Evolutionary conservation across 2,113 vertebrate genomes (phyloP).

Genomic region (Shinisaurus crocodilurus): DNA sequence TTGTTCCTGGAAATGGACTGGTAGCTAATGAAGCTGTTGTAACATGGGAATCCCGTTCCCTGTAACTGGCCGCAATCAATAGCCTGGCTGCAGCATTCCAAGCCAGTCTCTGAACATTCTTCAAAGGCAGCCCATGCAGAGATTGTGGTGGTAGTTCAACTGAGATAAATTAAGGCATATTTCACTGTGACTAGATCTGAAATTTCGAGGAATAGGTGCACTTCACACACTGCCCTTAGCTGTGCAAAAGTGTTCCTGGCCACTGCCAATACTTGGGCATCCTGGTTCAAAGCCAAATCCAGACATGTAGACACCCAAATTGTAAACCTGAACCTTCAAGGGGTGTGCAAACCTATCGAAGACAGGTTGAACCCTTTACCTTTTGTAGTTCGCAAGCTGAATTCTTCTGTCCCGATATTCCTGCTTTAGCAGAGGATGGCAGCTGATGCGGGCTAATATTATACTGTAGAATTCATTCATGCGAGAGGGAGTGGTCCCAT

Average conservation of each 20-base stretch:
- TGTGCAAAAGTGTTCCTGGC: neutral
- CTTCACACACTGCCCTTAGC: neutral
- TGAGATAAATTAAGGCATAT: neutral
- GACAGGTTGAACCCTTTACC: neutral
- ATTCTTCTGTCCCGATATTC: neutral
- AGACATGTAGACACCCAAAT: neutral
- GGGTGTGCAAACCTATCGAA: neutral
- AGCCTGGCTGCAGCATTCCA: neutral
- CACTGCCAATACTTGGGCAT: neutral
- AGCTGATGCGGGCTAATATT: neutral
- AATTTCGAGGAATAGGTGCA: neutral
- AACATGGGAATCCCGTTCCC: neutral
- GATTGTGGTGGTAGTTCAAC: neutral
- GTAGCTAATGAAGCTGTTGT: neutral
- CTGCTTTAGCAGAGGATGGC: neutral
- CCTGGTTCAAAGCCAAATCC: neutral
- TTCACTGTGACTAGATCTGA: neutral
- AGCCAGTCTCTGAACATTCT: neutral
- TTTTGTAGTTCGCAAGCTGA: neutral
- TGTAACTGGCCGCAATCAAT: neutral
- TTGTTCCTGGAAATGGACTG: neutral
- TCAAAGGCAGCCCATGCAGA: neutral
- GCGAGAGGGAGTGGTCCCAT: neutral
- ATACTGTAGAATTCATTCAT: neutral
- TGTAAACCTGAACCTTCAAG: neutral